Percentiles rank a stretch among this genome's conserved stretches.
Conservation (phyloP, 1,140 invertebrate genomes). For the Hetaerina americana region DNA sequence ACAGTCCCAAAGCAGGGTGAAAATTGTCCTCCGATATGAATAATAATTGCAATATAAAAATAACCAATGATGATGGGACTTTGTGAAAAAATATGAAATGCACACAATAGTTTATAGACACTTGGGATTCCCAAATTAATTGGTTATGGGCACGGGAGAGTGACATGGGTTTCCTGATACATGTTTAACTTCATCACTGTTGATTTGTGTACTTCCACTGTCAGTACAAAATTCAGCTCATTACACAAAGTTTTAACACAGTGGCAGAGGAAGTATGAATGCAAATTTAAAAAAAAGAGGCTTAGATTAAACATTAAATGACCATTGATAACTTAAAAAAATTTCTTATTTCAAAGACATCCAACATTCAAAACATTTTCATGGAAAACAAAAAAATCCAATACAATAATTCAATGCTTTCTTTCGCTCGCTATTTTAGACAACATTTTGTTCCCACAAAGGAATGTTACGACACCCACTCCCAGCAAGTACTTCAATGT, state of each 20-base stretch:
- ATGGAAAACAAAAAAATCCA: neutral
- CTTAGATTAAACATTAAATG: too few relatives aligned
- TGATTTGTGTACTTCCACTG: too few relatives aligned
- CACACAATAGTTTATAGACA: neutral
- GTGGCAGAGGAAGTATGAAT: too few relatives aligned
- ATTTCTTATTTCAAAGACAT: neutral
- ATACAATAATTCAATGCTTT: neutral
- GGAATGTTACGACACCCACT: conserved; percentile 73
- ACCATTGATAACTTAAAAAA: conserved; percentile 1
- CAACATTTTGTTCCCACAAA: conserved; percentile 82
- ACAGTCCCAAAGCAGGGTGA: too few relatives aligned
- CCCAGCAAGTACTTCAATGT: conserved; percentile 82
- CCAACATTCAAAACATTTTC: neutral
- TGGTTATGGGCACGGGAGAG: too few relatives aligned
- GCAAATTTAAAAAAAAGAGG: neutral
- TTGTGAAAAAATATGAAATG: neutral
- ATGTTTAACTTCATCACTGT: too few relatives aligned
- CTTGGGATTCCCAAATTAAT: neutral
- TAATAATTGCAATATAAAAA: too few relatives aligned
- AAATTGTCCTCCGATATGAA: too few relatives aligned
- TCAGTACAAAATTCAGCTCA: too few relatives aligned
- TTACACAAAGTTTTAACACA: too few relatives aligned
- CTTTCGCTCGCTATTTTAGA: conserved; percentile 43
- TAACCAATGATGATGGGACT: too few relatives aligned
- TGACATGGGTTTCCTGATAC: too few relatives aligned